A percentile compares a stretch with the other conserved stretches of the same genome.
phyloP scores from a whole-genome alignment of 2,113 vertebrate species.

The Ceratotherium simum region DNA sequence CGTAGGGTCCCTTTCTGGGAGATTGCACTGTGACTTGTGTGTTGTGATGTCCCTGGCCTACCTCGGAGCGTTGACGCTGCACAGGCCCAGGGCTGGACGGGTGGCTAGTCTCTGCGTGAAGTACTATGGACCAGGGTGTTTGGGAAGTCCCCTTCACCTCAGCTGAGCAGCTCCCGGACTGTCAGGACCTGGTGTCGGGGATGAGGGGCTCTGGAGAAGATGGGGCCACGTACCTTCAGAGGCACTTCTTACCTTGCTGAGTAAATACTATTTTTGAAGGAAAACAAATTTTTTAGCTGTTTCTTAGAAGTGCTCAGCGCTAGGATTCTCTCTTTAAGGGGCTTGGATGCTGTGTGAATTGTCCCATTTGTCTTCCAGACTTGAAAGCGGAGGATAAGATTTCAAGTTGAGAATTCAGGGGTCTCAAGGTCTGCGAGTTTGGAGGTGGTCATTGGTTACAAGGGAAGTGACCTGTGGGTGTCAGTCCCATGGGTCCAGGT shows the following conservation, averaged over 20 bases:
- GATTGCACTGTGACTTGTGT: not conserved
- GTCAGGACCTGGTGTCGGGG: not conserved
- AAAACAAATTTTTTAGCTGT: not conserved
- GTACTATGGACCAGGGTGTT: not conserved
- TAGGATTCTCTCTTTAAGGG: not conserved
- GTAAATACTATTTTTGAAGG: not conserved
- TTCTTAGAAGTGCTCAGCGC: not conserved
- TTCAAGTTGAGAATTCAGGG: not conserved
- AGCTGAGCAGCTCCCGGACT: not conserved
- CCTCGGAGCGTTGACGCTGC: not conserved
- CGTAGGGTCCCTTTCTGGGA: not conserved
- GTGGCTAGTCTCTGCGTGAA: not conserved
- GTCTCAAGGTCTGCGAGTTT: not conserved
- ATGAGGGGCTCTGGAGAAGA: not conserved
- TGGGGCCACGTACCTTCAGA: accelerated
- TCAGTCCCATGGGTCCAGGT: not conserved
- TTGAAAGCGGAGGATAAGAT: not conserved
- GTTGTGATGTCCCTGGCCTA: not conserved
- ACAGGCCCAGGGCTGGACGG: not conserved
- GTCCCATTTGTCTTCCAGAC: not conserved
- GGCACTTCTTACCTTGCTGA: not conserved
- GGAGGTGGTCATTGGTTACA: not conserved
- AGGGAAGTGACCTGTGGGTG: not conserved
- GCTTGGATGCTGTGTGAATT: too few relatives aligned
- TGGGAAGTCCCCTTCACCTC: not conserved